Evolutionary conservation across 2,113 vertebrate species (phyloP).

Genomic region (Fregata magnificens): DNA sequence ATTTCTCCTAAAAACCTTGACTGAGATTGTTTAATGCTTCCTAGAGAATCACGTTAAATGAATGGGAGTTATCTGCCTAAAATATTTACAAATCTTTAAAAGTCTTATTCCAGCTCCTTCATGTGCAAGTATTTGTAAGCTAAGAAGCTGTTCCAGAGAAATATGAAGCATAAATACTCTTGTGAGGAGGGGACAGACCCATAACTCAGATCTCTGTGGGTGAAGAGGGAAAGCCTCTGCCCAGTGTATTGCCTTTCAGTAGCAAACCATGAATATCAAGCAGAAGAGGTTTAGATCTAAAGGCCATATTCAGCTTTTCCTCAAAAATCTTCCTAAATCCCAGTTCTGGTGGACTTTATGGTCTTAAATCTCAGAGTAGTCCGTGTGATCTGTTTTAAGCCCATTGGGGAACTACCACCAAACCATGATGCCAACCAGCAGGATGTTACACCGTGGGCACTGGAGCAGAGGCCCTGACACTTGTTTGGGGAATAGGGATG

Average conservation of each 20-base stretch:
- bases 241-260: background rate
- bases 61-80: background rate
- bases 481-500: background rate
- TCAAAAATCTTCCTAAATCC: background rate
- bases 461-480: background rate
- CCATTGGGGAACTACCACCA: background rate
- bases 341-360: background rate
- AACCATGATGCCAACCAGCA: background rate
- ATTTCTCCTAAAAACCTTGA: background rate
- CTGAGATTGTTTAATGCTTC: background rate
- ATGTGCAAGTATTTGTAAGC: background rate
- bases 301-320: background rate
- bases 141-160: background rate
- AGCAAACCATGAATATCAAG: background rate
- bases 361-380: background rate
- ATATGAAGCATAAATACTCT: background rate
- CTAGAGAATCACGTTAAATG: background rate
- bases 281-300: background rate
- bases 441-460: fast-evolving
- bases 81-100: background rate
- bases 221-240: background rate
- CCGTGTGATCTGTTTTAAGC: background rate
- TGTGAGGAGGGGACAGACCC: background rate
- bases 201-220: background rate
- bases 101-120: background rate